Percentiles rank a stretch among this genome's conserved stretches.
Conservation (phyloP, 2,797 vertebrate genomes). For the Argyrosomus regius region DNA sequence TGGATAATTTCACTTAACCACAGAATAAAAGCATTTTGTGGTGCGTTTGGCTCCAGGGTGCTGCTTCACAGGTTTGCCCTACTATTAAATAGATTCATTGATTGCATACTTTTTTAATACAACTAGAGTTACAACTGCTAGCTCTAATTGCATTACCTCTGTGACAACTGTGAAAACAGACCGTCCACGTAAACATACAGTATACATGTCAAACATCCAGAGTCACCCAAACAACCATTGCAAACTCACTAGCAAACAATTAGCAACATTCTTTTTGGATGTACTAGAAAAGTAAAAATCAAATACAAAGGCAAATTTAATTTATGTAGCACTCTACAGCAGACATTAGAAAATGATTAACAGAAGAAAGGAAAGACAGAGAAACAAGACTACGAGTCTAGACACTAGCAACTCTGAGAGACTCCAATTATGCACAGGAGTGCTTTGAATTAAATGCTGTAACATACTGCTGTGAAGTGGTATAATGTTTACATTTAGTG, state of each 20-base stretch:
- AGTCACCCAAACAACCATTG: not conserved
- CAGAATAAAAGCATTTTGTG: constrained; percentile 33
- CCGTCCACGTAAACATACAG: not conserved
- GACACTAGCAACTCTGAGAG: not conserved
- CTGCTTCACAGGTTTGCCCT: constrained; percentile 38
- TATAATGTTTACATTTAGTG: not conserved
- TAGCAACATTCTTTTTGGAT: not conserved
- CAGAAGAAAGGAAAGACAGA: not conserved
- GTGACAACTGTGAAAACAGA: constrained; percentile 18
- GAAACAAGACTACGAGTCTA: too few species aligned
- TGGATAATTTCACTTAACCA: constrained; percentile 48
- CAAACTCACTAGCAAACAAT: not conserved
- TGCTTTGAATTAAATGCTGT: not conserved
- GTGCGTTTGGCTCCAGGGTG: constrained; percentile 31
- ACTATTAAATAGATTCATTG: constrained; percentile 59
- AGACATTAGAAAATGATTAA: not conserved
- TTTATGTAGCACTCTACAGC: not conserved
- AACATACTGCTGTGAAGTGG: not conserved
- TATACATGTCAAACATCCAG: not conserved
- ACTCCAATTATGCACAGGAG: not conserved
- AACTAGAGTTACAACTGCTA: constrained; percentile 2
- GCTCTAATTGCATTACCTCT: not conserved
- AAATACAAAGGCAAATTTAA: not conserved
- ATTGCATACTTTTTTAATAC: constrained; percentile 50
- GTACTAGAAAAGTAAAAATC: not conserved